A percentile compares a stretch with the other conserved stretches of the same genome.
Conservation (phyloP, 2,797 vertebrate genomes). For the Discoglossus pictus region DNA sequence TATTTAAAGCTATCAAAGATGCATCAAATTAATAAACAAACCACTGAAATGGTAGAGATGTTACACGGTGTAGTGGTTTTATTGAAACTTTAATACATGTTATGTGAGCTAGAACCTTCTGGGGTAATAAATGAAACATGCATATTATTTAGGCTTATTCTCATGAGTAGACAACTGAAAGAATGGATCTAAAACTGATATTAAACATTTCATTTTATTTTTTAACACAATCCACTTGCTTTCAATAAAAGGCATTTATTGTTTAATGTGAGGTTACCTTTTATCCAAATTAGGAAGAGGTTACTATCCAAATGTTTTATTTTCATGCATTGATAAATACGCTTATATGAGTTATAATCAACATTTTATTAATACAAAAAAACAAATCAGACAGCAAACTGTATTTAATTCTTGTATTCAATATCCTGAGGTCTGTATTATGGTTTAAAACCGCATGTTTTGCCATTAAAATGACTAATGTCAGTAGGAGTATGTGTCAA, state of each 20-base stretch:
- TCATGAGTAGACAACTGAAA: not conserved
- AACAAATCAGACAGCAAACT: no score
- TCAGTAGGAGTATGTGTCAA: not conserved
- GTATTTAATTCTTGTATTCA: no score
- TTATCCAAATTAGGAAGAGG: no score
- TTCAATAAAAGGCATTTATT: no score
- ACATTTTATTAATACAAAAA: no score
- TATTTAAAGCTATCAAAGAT: slow-evolving; percentile 30
- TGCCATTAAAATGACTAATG: slow-evolving; percentile 8
- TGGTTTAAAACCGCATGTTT: not conserved
- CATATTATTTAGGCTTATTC: not conserved
- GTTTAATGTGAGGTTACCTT: no score
- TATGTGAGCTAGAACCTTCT: not conserved
- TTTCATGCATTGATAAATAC: no score
- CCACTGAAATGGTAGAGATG: slow-evolving; percentile 1
- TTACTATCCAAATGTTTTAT: no score
- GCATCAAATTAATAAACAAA: slow-evolving; percentile 31
- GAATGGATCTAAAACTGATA: no score
- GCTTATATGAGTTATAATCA: no score
- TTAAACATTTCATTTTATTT: no score
- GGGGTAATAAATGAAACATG: slow-evolving; percentile 10
- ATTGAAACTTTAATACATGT: slow-evolving; percentile 19
- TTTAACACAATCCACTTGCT: no score
- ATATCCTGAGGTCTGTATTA: not conserved
- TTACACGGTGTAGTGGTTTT: slow-evolving; percentile 39